Evolutionary conservation across 2,113 vertebrate genomes (phyloP).

Genomic region (Dromaius novaehollandiae): DNA sequence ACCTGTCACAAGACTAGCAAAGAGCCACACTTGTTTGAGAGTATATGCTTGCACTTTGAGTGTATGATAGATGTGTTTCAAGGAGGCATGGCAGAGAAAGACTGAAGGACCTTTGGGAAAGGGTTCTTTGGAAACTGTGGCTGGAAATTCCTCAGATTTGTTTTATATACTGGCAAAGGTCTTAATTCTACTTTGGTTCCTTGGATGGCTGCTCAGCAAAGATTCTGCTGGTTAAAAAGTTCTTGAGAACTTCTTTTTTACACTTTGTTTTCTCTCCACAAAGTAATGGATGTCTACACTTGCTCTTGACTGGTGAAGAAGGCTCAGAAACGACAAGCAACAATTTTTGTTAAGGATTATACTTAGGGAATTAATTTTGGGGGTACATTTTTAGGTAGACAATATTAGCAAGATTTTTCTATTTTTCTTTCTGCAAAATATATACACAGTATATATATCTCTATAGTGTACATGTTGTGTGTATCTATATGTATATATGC

Average conservation of each 20-base stretch:
- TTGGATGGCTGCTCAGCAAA: not conserved
- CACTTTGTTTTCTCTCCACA: not conserved
- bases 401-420: not conserved
- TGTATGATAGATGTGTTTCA: not conserved
- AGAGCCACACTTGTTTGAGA: fast-evolving
- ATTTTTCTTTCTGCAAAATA: not conserved
- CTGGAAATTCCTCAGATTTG: not conserved
- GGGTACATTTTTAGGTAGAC: not conserved
- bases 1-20: not conserved
- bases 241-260: not conserved
- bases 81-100: not conserved
- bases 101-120: not conserved
- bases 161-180: not conserved
- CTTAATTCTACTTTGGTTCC: not conserved
- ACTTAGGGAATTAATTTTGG: not conserved
- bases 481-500: not conserved
- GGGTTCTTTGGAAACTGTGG: not conserved
- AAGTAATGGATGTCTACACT: not conserved
- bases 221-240: not conserved
- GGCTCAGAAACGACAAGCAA: not conserved
- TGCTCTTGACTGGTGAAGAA: not conserved
- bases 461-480: not conserved
- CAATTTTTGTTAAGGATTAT: not conserved
- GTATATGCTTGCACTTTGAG: not conserved
- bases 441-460: not conserved